These are phyloP conservation scores for Panorpa germanica DNA, from an alignment of 2,888 invertebrate genomes.

Conservation along the genomic window DNA sequence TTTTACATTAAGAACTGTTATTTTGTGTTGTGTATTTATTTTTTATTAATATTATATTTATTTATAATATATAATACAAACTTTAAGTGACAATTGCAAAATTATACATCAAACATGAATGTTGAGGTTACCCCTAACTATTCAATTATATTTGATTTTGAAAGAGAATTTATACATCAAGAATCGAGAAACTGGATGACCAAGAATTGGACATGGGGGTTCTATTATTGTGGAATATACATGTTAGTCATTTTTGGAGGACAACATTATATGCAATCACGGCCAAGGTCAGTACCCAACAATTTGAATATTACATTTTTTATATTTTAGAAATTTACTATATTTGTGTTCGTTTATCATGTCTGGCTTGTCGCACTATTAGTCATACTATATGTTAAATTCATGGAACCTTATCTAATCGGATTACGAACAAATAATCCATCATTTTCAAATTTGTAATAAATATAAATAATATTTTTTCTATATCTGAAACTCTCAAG, in stretches of 20 bases:
- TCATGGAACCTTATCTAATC: too few species aligned
- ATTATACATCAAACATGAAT: constrained; percentile 24
- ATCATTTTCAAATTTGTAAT: too few species aligned
- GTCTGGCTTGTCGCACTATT: too few species aligned
- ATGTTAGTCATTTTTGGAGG: constrained; percentile 89
- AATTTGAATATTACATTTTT: neutral
- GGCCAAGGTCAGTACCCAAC: constrained; percentile 44
- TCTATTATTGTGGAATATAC: constrained; percentile 72
- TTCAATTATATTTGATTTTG: constrained; percentile 88
- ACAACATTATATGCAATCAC: constrained; percentile 81
- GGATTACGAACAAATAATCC: too few species aligned
- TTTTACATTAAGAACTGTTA: too few species aligned
- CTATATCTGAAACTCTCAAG: too few species aligned
- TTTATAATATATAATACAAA: too few species aligned
- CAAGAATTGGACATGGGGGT: constrained; percentile 87
- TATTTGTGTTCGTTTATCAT: too few species aligned
- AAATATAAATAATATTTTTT: too few species aligned
- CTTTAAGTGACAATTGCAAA: neutral
- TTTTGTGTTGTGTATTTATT: too few species aligned
- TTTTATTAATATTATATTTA: too few species aligned
- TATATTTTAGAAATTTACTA: neutral
- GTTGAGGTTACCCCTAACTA: constrained; percentile 67
- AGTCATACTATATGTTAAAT: too few species aligned
- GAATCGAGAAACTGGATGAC: constrained; percentile 88
- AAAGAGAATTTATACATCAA: constrained; percentile 81